Percentiles rank a stretch among this genome's conserved stretches.
phyloP scores from a whole-genome alignment of 2,888 invertebrate species.

The Melanostoma scalare region DNA sequence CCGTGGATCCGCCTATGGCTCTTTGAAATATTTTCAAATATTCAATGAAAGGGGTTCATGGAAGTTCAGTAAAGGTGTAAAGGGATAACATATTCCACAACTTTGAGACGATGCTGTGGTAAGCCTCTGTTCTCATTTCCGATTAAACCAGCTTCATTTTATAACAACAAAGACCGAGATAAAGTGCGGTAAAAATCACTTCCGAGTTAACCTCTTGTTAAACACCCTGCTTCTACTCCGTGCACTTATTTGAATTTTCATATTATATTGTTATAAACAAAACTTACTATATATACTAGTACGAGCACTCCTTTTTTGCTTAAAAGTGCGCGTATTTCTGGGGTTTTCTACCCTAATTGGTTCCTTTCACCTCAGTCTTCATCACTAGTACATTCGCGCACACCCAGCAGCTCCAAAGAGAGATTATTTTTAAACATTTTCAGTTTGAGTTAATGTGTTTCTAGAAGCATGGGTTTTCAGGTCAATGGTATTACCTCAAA shows the following conservation, averaged over 20 bases:
- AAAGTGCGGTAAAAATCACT: too few species aligned
- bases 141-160: too few species aligned
- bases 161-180: too few species aligned
- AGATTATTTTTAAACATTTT: constrained; percentile 50
- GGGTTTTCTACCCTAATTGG: constrained; percentile 69
- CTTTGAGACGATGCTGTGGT: too few species aligned
- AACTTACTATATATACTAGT: not conserved
- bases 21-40: too few species aligned
- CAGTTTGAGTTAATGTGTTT: constrained; percentile 46
- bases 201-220: too few species aligned
- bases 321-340: constrained; percentile 50
- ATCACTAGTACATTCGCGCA: constrained; percentile 6
- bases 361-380: constrained; percentile 57
- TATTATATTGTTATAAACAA: not conserved
- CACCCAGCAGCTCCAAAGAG: constrained; percentile 26
- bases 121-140: too few species aligned
- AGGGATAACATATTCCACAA: too few species aligned
- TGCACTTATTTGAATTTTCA: not conserved
- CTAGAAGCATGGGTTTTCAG: constrained; percentile 60
- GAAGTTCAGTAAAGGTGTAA: too few species aligned
- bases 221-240: too few species aligned
- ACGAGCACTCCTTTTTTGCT: constrained; percentile 37
- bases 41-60: too few species aligned
- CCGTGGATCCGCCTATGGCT: too few species aligned
- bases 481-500: constrained; percentile 68